phyloP scores from a whole-genome alignment of 2,797 vertebrate species.

The Clarias platycephalus region DNA sequence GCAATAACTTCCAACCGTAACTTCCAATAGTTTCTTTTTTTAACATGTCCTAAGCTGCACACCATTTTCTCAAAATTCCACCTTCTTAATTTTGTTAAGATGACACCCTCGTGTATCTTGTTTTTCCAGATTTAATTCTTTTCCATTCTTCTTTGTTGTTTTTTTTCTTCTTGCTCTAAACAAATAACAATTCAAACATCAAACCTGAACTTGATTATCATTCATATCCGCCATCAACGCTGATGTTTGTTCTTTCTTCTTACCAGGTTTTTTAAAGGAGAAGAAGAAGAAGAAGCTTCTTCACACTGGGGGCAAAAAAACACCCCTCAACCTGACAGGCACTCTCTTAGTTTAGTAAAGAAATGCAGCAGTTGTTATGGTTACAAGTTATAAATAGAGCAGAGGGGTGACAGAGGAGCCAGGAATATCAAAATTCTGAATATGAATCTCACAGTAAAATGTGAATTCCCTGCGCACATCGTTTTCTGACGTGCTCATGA shows the following conservation, averaged over 20 bases:
- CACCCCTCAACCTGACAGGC: constrained; percentile 60
- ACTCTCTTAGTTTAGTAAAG: constrained; percentile 48
- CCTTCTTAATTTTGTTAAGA: background rate
- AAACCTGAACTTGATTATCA: background rate
- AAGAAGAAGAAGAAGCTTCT: constrained; percentile 19
- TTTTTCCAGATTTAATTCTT: background rate
- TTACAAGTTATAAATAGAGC: constrained; percentile 81
- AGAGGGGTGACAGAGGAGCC: constrained; percentile 70
- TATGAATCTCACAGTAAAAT: constrained; percentile 69
- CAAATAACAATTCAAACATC: background rate
- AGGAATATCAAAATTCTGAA: constrained; percentile 66
- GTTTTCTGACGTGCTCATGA: constrained; percentile 34
- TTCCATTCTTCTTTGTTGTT: no score
- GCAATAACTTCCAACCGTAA: no score
- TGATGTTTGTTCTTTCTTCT: background rate
- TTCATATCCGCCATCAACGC: background rate
- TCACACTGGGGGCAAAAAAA: constrained; percentile 57
- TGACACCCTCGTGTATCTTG: background rate
- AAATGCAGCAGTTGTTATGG: constrained; percentile 77
- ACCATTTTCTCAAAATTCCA: background rate
- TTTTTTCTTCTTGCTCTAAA: background rate
- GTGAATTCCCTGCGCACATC: constrained; percentile 57
- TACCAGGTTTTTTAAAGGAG: constrained; percentile 15
- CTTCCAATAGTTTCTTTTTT: background rate
- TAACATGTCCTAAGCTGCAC: background rate